Evolutionary conservation across 2,113 vertebrate species (phyloP), one percentile per base, ranked within the genome.

Genomic region (Dermatemys mawii): DNA sequence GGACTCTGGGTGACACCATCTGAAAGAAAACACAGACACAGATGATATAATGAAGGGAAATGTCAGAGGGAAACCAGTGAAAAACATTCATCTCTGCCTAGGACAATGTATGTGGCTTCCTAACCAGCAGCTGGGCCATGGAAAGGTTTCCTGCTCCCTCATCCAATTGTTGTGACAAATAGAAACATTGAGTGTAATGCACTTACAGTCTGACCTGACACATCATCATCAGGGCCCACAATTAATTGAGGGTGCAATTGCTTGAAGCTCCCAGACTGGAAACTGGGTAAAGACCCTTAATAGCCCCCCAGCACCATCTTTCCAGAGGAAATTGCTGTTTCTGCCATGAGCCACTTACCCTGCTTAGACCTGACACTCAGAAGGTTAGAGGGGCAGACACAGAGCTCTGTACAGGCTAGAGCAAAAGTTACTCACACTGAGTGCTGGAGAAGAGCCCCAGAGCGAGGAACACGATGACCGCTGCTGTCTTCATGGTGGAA

Each of bases 1-100:
- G 3, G 4, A 8, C 2, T 4, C 17, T n/a, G 2, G 60, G 8
- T 12, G 32, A 14, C 57, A n/a, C 7, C 6, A 4, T 63, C 60
- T 63, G 60, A 13, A 63, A 63, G 14, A 63, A n/a, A 63, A 63
- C 29, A 63, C 32, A n/a, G 60, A n/a, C 32, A 63, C 60, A 19
- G n/a, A n/a, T 2, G 35, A 63, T 16, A 63, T 4, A 63, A 63
- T 3, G 3, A 63, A 63, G 57, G 32, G 13, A 14, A 35, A 63
- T 63, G 32, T 63, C 32, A 63, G 60, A 63, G 14, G 35, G 32
- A n/a, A 63, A 35, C 6, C 60, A n/a, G 32, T 19, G 35, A n/a
- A 60, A 7, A 8, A 17, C 32, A 35, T 17, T 32, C 14, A n/a
- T n/a, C 60, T n/a, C 17, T n/a, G 60, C 7, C 14, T n/a, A n/a